Evolutionary conservation across 2,113 vertebrate species (phyloP), one percentile per base, ranked within the genome.

Genomic region (Rhagologus leucostigma): DNA sequence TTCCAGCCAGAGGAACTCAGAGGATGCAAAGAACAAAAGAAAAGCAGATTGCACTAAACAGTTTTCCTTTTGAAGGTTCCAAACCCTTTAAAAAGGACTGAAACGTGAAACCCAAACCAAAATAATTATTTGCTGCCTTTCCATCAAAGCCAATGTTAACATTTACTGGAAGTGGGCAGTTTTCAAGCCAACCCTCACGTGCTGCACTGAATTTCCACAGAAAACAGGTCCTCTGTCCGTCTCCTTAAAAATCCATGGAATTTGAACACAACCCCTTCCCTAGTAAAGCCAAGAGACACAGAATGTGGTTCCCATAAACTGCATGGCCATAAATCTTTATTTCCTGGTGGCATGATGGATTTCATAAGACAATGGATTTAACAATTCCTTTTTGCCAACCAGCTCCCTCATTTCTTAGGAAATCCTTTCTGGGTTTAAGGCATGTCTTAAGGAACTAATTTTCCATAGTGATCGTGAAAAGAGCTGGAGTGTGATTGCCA

Each of bases 331-430:
- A 60, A 70, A 82, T 17, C 41, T 87, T 75, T 46, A 59, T 55
- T 90, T 78, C 63, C 19, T 33, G 85, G 73, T 57, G 62, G 69
- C 9, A 13, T 2, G 30, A 83, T 57, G 77, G 50, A 73, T 85
- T 95, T 78, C 70, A 47, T 41, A 59, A 35, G 30, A 63, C 47
- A 47, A 71, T 37, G 78, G 82, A 62, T 53, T 78, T 65, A 78
- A 89, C 42, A 53, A 87, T 26, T 82, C 67, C 56, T 65, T 56
- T 84, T 56, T 39, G 57, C 75, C 84, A 81, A 50, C 10, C 27
- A 37, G 32, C 47, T 69, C 62, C 67, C 87, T 93, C 57, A 94
- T 96, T 95, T 77, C 94, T 65, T 57, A 41, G 62, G 50, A 92
- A 39, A 71, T 41, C 57, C 46, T n/a, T 47, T 27, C 69, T 42